Base-by-base conservation (phyloP, 2,888 invertebrate species). In the Exephanes ischioxanthus region DNA sequence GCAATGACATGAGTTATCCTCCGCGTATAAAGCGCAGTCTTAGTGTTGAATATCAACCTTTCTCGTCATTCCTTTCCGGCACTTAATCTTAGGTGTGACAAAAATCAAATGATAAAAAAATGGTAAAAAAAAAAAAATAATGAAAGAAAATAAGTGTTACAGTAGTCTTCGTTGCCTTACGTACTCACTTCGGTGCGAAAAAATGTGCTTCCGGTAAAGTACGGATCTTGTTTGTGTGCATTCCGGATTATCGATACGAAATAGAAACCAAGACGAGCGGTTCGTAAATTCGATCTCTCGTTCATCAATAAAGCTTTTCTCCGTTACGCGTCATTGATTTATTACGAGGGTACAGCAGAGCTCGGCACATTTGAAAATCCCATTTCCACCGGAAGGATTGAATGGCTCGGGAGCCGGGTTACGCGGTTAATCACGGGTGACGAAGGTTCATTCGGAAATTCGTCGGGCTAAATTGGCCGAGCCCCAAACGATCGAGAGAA, bases 381-480 rank as follows among this genome's bases (percentile, higher is more conserved):
- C 71, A 58, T 80, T 84, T 71, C 63, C 72, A 72, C 84, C 84
- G 80, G 80, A 84, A 84, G 84, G 84, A 81, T 84, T 84, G 80
- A 73, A 77, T n/a, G 58, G 30, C 11, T 45, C 33, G 26, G 11
- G 22, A 68, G 19, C 14, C 45, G 68, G 19, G 41, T 48, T 61
- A 51, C 55, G 67, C 11, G 19, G 76, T 78, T 68, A 78, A 73
- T 83, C 67, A 73, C 30, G 83, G 58, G 45, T 48, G 72, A 70
- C 22, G 73, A 55, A 76, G 55, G 48, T 30, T 22, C 9, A 61
- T 55, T 84, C 66, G 76, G 84, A 48, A 80, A 84, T 76, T 76
- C 76, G 53, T 45, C 14, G 48, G 16, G 41, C 61, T 61, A 53
- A 79, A 83, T 78, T 73, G 72, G 72, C 26, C 37, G 68, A 79